Conservation (phyloP, 23 tunicate species). For the Diplosoma virens region DNA sequence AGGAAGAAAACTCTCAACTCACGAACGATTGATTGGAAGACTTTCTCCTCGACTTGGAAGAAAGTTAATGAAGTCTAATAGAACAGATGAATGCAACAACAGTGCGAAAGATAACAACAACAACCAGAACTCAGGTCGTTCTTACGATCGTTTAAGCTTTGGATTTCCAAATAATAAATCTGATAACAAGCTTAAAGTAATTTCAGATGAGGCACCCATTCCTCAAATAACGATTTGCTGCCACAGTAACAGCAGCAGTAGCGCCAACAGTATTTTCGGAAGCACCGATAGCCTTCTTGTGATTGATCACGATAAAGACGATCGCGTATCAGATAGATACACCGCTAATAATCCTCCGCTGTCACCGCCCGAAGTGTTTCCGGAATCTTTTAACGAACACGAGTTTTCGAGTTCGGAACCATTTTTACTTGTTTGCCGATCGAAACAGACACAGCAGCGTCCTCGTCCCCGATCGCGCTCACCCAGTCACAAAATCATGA, state of each 20-base stretch:
- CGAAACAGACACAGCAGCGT: constrained; percentile 37
- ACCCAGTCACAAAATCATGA: constrained; percentile 51
- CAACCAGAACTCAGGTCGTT: too few species aligned
- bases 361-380: neutral
- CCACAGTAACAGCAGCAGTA: constrained; percentile 5
- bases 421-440: constrained; percentile 68
- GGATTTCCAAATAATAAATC: too few species aligned
- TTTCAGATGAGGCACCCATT: too few species aligned
- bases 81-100: neutral
- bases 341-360: neutral
- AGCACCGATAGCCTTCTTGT: constrained; percentile 46
- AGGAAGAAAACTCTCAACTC: neutral
- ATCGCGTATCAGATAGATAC: neutral
- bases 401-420: constrained; percentile 74
- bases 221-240: too few species aligned
- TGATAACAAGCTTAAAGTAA: too few species aligned
- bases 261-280: constrained; percentile 35
- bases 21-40: constrained; percentile 4
- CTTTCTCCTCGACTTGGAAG: constrained; percentile 51
- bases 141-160: too few species aligned
- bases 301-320: constrained; percentile 5
- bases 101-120: constrained; percentile 4
- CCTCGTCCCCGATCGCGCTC: constrained; percentile 44
- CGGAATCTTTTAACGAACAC: constrained; percentile 20
- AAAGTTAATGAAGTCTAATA: neutral